phyloP scores from a whole-genome alignment of 2,888 invertebrate species.

The Tetragonisca angustula region DNA sequence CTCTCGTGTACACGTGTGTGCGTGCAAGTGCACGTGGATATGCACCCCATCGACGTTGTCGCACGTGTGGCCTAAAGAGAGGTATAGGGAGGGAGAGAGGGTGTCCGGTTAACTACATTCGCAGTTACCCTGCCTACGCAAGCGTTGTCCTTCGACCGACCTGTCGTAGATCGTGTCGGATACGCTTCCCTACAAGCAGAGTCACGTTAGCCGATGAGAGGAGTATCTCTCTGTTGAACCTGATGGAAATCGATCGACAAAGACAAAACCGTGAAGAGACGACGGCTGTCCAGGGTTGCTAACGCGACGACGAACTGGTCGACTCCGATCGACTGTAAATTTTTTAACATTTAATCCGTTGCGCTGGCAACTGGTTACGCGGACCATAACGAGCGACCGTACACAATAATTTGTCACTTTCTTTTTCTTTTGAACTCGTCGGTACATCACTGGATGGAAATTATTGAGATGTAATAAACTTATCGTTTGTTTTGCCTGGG shows the following conservation, averaged over 20 bases:
- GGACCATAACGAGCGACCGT: no score
- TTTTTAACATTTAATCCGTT: neutral
- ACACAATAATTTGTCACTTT: no score
- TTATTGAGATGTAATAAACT: no score
- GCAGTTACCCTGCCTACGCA: constrained; percentile 40
- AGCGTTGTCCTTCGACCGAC: constrained; percentile 62
- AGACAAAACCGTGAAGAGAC: constrained; percentile 4
- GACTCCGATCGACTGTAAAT: neutral
- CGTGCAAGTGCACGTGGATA: constrained; percentile 24
- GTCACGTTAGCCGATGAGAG: constrained; percentile 36
- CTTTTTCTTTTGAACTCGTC: no score
- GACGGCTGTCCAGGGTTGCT: neutral
- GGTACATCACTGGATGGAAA: no score
- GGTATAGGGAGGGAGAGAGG: constrained; percentile 1
- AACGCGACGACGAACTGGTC: neutral
- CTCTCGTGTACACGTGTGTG: neutral
- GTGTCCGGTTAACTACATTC: constrained; percentile 55
- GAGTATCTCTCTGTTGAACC: constrained; percentile 40
- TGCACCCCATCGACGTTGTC: neutral
- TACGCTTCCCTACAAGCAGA: constrained; percentile 47
- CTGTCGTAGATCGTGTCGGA: constrained; percentile 64
- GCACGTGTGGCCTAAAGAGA: constrained; percentile 1
- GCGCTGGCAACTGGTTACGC: no score
- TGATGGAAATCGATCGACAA: constrained; percentile 44
- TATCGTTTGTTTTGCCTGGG: no score